phyloP scores from a whole-genome alignment of 2,888 invertebrate genomes.

The Heliothis peltigera region DNA sequence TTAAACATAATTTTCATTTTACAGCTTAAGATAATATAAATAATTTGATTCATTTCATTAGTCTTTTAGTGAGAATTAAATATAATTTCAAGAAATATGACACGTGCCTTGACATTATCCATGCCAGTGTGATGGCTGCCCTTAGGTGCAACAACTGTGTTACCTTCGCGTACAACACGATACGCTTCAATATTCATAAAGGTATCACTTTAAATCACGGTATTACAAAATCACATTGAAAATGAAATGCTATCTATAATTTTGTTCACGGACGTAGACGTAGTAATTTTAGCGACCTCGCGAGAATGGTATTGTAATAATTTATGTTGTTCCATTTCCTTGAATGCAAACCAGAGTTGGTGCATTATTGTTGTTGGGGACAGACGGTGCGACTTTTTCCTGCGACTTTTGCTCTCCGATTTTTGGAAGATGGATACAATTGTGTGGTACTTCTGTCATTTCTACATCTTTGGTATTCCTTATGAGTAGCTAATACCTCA shows the following conservation, averaged over 20 bases:
- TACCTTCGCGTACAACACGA: neutral
- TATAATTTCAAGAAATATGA: neutral
- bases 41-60: too few relatives aligned
- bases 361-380: slow-evolving; percentile 14
- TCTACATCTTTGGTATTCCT: too few relatives aligned
- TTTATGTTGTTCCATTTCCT: slow-evolving; percentile 59
- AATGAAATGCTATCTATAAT: slow-evolving; percentile 43
- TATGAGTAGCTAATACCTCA: too few relatives aligned
- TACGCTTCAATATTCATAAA: slow-evolving; percentile 14
- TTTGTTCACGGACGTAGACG: slow-evolving; percentile 41
- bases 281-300: slow-evolving; percentile 51
- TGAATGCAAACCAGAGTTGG: slow-evolving; percentile 48
- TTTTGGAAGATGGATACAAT: too few relatives aligned
- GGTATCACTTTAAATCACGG: slow-evolving; percentile 11
- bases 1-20: too few relatives aligned
- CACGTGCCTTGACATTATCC: neutral
- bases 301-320: slow-evolving; percentile 51
- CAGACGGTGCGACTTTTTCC: slow-evolving; percentile 33
- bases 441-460: too few relatives aligned
- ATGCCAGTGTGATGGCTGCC: neutral
- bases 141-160: neutral
- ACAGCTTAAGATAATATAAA: too few relatives aligned
- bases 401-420: too few relatives aligned
- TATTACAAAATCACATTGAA: slow-evolving; percentile 24
- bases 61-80: too few relatives aligned